Percentiles rank a stretch among this genome's conserved stretches.
phyloP scores from a whole-genome alignment of 2,113 vertebrate genomes.

The Monopterus albus region DNA sequence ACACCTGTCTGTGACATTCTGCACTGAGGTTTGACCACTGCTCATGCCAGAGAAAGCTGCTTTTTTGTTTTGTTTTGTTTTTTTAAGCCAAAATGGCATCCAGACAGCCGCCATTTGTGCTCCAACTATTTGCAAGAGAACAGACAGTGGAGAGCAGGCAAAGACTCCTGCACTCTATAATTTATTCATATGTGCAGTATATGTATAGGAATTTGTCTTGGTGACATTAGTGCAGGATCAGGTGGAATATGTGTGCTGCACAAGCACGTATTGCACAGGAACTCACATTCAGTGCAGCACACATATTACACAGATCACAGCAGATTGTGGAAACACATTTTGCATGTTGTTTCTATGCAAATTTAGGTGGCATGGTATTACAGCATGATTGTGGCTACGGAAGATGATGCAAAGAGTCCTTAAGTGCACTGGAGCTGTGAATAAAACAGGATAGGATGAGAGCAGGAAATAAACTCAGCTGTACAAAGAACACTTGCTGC shows the following conservation, averaged over 20 bases:
- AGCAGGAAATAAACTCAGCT: conserved; percentile 39
- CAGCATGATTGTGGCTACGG: conserved; percentile 35
- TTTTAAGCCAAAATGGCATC: conserved; percentile 56
- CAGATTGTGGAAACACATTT: conserved; percentile 52
- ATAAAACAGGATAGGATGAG: conserved; percentile 52
- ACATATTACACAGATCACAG: conserved; percentile 15
- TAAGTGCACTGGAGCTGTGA: conserved; percentile 22
- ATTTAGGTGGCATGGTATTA: conserved; percentile 50
- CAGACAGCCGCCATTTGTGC: conserved; percentile 23
- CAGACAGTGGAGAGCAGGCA: conserved; percentile 16
- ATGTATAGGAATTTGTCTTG: conserved; percentile 41
- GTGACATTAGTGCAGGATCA: conserved; percentile 32
- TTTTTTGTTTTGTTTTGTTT: too few relatives aligned
- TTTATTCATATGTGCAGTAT: conserved; percentile 19
- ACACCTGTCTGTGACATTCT: conserved; percentile 65
- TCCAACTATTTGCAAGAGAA: conserved; percentile 7
- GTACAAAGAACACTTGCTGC: conserved; percentile 29
- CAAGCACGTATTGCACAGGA: conserved; percentile 25
- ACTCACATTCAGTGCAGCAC: conserved; percentile 2
- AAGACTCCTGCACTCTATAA: conserved; percentile 19
- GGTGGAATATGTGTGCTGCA: conserved; percentile 36
- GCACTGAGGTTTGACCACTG: conserved; percentile 39
- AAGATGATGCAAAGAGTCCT: conserved; percentile 52
- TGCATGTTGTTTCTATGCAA: conserved; percentile 62
- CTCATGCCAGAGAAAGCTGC: conserved; percentile 3